Evolutionary conservation across 2,888 invertebrate species (phyloP), one percentile per base, ranked within the genome.

Genomic region (Sphecodes monilicornis): DNA sequence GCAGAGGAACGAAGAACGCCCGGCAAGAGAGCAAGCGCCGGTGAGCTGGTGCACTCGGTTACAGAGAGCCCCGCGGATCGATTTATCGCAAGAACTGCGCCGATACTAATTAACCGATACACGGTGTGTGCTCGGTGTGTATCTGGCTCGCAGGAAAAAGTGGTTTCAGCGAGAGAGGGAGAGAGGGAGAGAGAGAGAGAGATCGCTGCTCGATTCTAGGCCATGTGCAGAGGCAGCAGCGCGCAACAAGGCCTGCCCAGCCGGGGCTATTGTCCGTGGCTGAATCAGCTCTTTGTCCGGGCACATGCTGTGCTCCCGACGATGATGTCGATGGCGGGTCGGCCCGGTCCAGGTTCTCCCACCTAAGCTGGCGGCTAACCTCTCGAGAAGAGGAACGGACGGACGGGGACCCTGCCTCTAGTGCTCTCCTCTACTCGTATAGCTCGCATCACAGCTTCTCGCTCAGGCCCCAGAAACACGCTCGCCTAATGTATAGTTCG

Each of bases 241-340:
- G 76, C 76, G 76, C 77, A 69, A 72, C 82, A 50, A 39, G 57
- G 57, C 73, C 83, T 60, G 68, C 72, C 83, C 83, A 82, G 76
- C 72, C 84, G 83, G 84, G 84, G 78, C 88, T 85, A 91, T 91
- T 91, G 91, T 90, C 89, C 88, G 78, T 78, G 71, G 80, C 77
- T 91, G 90, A 91, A 91, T 90, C 86, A 84, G 87, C 84, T 86
- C 90, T 91, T 91, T 91, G 91, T 89, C 76, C 82, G 43, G 82
- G 82, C 86, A 88, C 88, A 81, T 85, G 90, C 50, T 50, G 88
- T 80, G 90, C 72, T 79, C 72, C 79, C 71, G 83, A 78, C 50
- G 88, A 88, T 57, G 87, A 77, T 78, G 87, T 81, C 80, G 82
- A 68, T 43, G 78, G 36, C 54, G 64, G 36, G 57, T 78, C 68